These are phyloP conservation scores for Leptinotarsa haldemani DNA, from an alignment of 2,888 invertebrate species.

Conservation along the genomic window DNA sequence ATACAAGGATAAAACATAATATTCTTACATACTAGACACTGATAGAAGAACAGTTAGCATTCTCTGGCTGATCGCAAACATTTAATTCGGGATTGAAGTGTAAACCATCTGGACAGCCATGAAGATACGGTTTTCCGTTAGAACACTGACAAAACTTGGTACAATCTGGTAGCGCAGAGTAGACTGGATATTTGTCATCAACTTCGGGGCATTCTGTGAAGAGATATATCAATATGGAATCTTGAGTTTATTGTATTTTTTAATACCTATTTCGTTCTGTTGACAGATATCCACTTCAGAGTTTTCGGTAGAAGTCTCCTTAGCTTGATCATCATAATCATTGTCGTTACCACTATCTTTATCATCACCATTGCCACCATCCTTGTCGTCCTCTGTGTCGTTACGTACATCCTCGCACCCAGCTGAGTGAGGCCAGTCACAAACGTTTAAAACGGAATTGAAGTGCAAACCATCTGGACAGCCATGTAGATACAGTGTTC, in stretches of 20 bases:
- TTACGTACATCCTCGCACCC: background rate
- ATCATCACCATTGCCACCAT: background rate
- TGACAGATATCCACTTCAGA: background rate
- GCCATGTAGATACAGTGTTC: slow-evolving; percentile 27
- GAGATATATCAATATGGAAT: background rate
- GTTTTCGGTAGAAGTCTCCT: background rate
- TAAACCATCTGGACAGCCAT: slow-evolving; percentile 43
- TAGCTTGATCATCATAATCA: background rate
- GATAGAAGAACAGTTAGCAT: slow-evolving; percentile 46
- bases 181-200: slow-evolving; percentile 38
- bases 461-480: slow-evolving; percentile 38
- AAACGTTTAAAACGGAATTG: slow-evolving; percentile 33
- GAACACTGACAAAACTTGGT: slow-evolving; percentile 48
- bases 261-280: background rate
- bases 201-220: slow-evolving; percentile 43
- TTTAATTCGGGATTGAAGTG: slow-evolving; percentile 45
- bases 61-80: slow-evolving; percentile 47
- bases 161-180: slow-evolving; percentile 40
- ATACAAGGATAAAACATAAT: no score
- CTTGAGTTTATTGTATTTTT: no score
- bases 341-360: background rate
- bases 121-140: slow-evolving; percentile 41
- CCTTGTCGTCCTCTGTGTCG: background rate
- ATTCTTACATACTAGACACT: no score
- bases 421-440: slow-evolving; percentile 29